Evolutionary conservation across 2,113 vertebrate species (phyloP), one percentile per base, ranked within the genome.

Genomic region (Chloebia gouldiae): DNA sequence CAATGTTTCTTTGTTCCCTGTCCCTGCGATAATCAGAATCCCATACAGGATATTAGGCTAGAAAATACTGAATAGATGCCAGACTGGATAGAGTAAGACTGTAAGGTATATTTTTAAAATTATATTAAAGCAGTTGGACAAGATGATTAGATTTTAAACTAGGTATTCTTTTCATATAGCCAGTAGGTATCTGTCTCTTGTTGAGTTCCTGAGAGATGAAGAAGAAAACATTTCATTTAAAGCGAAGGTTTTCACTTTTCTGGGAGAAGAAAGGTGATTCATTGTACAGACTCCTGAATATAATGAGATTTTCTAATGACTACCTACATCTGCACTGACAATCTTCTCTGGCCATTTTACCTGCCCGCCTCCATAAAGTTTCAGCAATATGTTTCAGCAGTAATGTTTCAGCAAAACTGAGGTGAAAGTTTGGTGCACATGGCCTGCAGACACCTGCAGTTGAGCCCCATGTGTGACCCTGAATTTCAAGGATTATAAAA

Each of bases 231-330:
- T 95, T 95, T 93, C 83, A 96, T 95, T 95, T 78, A 79, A 84
- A 95, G 63, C 0, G 2, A 95, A 95, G 80, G 33, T 90, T 96
- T 97, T 94, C 68, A 65, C 72, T 95, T 96, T 92, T 78, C 88
- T 81, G 49, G 60, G 54, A 80, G 59, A 75, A 81, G 69, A 86
- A 88, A 92, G 17, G 73, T 89, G 86, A 93, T 93, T 88, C 95
- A 90, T 88, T 90, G 86, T 84, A 64, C 31, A 79, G 93, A 71
- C n/a, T 88, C 68, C 86, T 75, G 92, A 69, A 82, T 84, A 93
- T 91, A 97, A 97, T 94, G 95, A 96, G 93, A 92, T 93, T 92
- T 94, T 94, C 49, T 94, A 92, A 95, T 81, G 90, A 88, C 77
- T 90, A 65, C 65, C 90, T 92, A 68, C 86, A 82, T 94, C 76